Percentiles rank a stretch among this genome's conserved stretches.
These are phyloP conservation scores for Panorpa germanica DNA, from an alignment of 2,888 invertebrate species.

Conservation along the genomic window DNA sequence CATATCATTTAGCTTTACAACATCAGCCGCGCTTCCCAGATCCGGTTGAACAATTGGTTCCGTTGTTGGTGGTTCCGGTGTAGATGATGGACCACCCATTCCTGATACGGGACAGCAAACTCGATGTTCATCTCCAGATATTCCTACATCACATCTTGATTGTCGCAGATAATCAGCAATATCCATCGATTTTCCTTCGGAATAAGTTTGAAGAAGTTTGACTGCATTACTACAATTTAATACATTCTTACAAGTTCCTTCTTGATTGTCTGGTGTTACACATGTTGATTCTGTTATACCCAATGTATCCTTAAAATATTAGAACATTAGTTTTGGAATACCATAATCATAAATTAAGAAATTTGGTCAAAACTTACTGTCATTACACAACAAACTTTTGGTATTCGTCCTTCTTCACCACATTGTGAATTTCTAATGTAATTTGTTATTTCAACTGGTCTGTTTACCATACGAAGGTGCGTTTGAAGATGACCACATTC, in stretches of 20 bases:
- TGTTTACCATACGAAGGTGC: conserved; percentile 20
- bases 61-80: too few relatives aligned
- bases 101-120: conserved; percentile 3
- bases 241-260: conserved; percentile 12
- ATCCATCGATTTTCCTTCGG: too few relatives aligned
- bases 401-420: conserved; percentile 18
- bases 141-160: conserved; percentile 14
- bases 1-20: too few relatives aligned
- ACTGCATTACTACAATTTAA: conserved; percentile 14
- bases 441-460: conserved; percentile 23
- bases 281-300: conserved; percentile 2
- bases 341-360: too few relatives aligned
- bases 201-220: too few relatives aligned
- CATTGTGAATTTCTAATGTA: conserved; percentile 22
- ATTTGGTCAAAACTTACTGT: not conserved
- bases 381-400: conserved; percentile 18
- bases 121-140: too few relatives aligned
- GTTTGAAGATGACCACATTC: conserved; percentile 22
- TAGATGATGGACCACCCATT: not conserved
- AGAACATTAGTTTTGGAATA: too few relatives aligned
- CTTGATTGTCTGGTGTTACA: conserved; percentile 3
- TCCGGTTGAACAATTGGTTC: too few relatives aligned
- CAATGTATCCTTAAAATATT: not conserved
- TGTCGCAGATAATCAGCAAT: conserved; percentile 16
- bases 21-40: too few relatives aligned